phyloP scores from a whole-genome alignment of 2,797 vertebrate species.

The Rhodeus uyekii region DNA sequence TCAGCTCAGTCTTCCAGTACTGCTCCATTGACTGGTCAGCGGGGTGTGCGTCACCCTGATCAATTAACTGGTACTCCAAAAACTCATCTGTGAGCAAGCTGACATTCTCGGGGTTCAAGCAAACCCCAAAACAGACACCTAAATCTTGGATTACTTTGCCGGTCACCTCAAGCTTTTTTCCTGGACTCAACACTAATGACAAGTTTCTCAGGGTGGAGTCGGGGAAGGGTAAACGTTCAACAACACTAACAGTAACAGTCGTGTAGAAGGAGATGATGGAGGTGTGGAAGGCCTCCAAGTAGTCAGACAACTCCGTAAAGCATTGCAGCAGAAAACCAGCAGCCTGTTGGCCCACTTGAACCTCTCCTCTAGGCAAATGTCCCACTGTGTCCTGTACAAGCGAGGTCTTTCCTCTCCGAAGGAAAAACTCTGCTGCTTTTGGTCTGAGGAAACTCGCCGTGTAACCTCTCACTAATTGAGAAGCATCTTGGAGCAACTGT shows the following conservation, averaged over 20 bases:
- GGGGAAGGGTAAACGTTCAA: constrained; percentile 63
- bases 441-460: constrained; percentile 56
- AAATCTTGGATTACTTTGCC: constrained; percentile 53
- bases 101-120: not conserved
- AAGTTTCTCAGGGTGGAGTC: constrained; percentile 59
- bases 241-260: constrained; percentile 56
- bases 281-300: constrained; percentile 56
- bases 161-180: constrained; percentile 45
- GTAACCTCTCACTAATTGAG: constrained; percentile 60
- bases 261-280: constrained; percentile 63
- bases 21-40: constrained; percentile 36
- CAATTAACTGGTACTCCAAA: constrained; percentile 38
- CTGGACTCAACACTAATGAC: constrained; percentile 57
- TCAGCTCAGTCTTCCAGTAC: constrained; percentile 61
- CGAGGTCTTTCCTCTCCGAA: constrained; percentile 20
- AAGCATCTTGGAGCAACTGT: constrained; percentile 58
- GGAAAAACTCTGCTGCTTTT: constrained; percentile 15
- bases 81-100: constrained; percentile 56
- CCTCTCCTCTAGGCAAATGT: constrained; percentile 52
- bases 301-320: constrained; percentile 43
- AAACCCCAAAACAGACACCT: constrained; percentile 61
- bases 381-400: constrained; percentile 32
- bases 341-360: constrained; percentile 59
- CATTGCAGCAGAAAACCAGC: constrained; percentile 52
- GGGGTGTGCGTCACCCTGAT: not conserved